Evolutionary conservation across 2,888 invertebrate genomes (phyloP).

Genomic region (Drosophila borealis): DNA sequence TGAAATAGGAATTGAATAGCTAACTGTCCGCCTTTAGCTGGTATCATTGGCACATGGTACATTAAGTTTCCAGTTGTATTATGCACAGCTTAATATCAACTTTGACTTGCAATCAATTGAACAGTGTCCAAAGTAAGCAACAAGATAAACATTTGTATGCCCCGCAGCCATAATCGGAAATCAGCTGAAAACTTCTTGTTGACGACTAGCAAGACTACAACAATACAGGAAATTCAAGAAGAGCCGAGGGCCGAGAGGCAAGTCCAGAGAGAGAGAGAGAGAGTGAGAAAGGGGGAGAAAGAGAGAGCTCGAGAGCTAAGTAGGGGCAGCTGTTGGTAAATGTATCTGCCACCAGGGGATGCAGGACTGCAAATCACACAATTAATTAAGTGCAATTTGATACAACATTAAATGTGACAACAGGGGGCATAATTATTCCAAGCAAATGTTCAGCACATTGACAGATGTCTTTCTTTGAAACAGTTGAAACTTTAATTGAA

Average conservation of each 20-base stretch:
- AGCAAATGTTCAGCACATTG: no score
- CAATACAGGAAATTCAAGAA: neutral
- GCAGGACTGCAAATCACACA: conserved; percentile 27
- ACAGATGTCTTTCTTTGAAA: no score
- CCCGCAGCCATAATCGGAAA: conserved; percentile 23
- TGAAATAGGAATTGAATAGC: neutral
- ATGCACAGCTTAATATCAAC: conserved; percentile 13
- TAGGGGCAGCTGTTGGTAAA: conserved; percentile 8
- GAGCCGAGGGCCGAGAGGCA: no score
- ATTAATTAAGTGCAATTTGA: conserved; percentile 33
- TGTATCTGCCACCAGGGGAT: conserved; percentile 15
- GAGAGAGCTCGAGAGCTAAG: no score
- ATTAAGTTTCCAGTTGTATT: conserved; percentile 20
- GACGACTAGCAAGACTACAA: conserved; percentile 13
- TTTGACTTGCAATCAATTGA: conserved; percentile 15
- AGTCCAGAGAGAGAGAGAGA: no score
- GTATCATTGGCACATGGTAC: conserved; percentile 1
- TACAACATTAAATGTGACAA: neutral
- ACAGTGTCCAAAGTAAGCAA: conserved; percentile 10
- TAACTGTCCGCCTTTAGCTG: neutral
- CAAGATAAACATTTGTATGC: conserved; percentile 22
- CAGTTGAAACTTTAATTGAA: no score
- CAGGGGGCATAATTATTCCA: no score
- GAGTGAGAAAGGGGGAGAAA: no score
- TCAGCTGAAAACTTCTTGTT: conserved; percentile 28